A percentile compares a stretch with the other conserved stretches of the same genome.
phyloP scores from a whole-genome alignment of 2,888 invertebrate genomes.

The Pantelozetes paolii region DNA sequence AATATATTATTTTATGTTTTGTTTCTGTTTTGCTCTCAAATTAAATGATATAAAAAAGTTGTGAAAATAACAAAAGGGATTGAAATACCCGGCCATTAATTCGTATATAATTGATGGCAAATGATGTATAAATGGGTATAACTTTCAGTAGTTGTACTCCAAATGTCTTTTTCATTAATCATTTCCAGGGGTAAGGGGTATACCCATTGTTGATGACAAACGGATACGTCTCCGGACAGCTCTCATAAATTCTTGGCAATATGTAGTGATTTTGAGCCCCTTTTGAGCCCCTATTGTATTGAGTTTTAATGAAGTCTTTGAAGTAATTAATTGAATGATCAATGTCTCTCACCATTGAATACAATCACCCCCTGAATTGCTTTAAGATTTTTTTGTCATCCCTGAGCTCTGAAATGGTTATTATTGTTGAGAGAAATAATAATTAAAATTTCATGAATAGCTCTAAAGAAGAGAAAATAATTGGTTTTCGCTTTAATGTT shows the following conservation, averaged over 20 bases:
- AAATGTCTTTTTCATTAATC: constrained; percentile 19
- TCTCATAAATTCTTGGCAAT: no score
- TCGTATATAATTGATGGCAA: neutral
- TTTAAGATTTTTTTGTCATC: neutral
- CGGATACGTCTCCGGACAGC: no score
- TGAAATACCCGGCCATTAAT: neutral
- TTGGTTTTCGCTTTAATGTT: constrained; percentile 4
- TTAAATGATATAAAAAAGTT: neutral
- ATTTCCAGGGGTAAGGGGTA: neutral
- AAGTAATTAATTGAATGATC: no score
- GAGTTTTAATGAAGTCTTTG: neutral
- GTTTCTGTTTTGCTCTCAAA: neutral
- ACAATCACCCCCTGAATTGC: no score
- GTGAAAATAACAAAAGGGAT: neutral
- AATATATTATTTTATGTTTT: neutral
- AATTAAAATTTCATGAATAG: neutral
- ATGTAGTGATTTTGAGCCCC: no score
- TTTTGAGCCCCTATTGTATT: neutral
- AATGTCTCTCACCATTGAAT: no score
- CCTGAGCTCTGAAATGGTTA: neutral
- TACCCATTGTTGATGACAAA: no score
- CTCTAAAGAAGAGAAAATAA: neutral
- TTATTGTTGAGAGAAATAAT: neutral
- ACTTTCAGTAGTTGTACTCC: neutral
- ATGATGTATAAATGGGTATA: neutral